Base-by-base conservation (phyloP, 2,888 invertebrate species). In the Imbricaverruca yamaguchii region DNA sequence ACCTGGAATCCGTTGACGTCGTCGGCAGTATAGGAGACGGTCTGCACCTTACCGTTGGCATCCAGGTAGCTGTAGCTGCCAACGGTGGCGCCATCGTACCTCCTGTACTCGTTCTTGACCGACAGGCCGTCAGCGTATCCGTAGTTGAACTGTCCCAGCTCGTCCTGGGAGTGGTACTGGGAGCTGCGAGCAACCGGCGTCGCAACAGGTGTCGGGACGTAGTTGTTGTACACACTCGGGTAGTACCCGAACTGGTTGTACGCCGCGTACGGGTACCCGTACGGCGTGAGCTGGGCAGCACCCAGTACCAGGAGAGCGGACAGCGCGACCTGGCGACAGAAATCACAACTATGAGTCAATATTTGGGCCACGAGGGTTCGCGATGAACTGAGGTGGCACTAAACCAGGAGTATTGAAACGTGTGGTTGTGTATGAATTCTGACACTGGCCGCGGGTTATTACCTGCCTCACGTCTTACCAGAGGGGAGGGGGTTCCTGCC, bases 81-180 rank as follows among this genome's bases (percentile, higher is more conserved):
- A 8, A 81, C 69, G 56, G 83, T 83, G 55, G 81, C 81, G 25
- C 83, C 83, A 59, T 80, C 80, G 77, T 79, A 80, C 63, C 82
- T 83, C 53, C 83, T 81, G 59, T 61, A 80, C 80, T 92, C 92
- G 56, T 90, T 89, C 86, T 92, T 92, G 83, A 91, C 88, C 84
- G 91, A 91, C 80, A 90, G 89, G 81, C 91, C 91, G 84, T 91
- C 91, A 21, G 90, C 87, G 86, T 92, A 92, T 56, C 91, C 92
- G 85, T 90, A 91, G 82, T 89, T 88, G 86, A 90, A 91, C 84
- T 89, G 89, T 13, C 90, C 90, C 65, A 89, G 87, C 80, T 89
- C 89, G 85, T 92, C 90, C 87, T 92, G 91, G 79, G 90, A 88
- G 86, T 91, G 91, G 85, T 89, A 91, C 84, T 85, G 86, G 21